A percentile compares a stretch with the other conserved stretches of the same genome.
Conservation (phyloP, 2,113 vertebrate genomes). For the Rhinogobius similis region DNA sequence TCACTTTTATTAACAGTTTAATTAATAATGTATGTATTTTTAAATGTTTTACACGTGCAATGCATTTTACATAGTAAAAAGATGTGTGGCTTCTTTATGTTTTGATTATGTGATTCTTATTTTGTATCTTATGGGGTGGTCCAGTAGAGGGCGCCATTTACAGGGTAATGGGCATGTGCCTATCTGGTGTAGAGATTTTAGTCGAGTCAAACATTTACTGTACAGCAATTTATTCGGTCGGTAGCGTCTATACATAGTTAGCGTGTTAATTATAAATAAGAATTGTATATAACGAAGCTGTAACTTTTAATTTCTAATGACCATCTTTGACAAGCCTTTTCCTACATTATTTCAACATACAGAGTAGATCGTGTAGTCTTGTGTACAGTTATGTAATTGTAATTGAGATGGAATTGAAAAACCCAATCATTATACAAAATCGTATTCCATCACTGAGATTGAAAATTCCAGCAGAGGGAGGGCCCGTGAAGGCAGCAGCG, state of each 20-base stretch:
- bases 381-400: neutral
- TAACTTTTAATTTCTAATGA: no score
- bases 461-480: neutral
- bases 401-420: neutral
- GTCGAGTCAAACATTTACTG: slow-evolving; percentile 24
- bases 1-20: slow-evolving; percentile 16
- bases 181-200: slow-evolving; percentile 9
- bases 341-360: no score
- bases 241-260: slow-evolving; percentile 26
- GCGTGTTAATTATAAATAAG: slow-evolving; percentile 1
- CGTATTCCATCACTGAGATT: neutral
- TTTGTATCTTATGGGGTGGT: neutral
- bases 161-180: slow-evolving; percentile 1
- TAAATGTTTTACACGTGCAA: slow-evolving; percentile 54
- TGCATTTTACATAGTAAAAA: slow-evolving; percentile 56
- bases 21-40: slow-evolving; percentile 33
- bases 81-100: slow-evolving; percentile 18
- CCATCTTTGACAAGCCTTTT: no score
- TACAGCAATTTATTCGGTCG: slow-evolving; percentile 18
- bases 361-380: neutral
- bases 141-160: slow-evolving; percentile 51
- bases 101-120: neutral
- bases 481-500: slow-evolving; percentile 50
- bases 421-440: neutral
- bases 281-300: no score